These are phyloP conservation scores for Drosophila pruinosa DNA, from an alignment of 1,140 invertebrate genomes.

Conservation along the genomic window DNA sequence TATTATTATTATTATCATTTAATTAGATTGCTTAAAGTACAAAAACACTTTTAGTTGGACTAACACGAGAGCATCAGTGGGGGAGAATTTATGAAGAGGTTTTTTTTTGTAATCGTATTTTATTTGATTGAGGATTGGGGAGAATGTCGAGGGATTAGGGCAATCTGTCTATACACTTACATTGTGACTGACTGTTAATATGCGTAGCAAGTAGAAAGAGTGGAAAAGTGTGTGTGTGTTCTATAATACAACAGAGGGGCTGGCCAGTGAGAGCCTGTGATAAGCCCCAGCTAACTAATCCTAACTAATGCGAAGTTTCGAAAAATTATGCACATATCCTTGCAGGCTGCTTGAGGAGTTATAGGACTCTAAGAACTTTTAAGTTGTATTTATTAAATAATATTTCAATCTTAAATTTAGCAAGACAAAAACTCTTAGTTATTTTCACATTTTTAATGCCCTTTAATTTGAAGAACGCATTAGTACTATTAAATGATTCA, in stretches of 20 bases:
- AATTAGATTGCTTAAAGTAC: slow-evolving; percentile 73
- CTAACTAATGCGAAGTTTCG: slow-evolving; percentile 62
- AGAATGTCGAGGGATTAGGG: background rate
- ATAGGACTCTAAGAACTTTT: too few species aligned
- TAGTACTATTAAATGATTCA: too few species aligned
- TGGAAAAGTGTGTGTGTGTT: slow-evolving; percentile 66
- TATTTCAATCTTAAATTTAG: too few species aligned
- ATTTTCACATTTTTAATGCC: too few species aligned
- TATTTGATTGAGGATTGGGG: background rate
- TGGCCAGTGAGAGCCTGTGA: slow-evolving; percentile 22
- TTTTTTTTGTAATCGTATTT: background rate
- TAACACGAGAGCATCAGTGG: slow-evolving; percentile 69
- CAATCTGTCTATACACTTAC: slow-evolving; percentile 66
- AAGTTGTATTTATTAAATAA: too few species aligned
- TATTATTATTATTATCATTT: slow-evolving; percentile 48
- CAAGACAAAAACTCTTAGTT: too few species aligned
- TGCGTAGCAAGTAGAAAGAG: slow-evolving; percentile 75
- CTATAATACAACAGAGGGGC: slow-evolving; percentile 72
- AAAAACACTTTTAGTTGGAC: slow-evolving; percentile 76
- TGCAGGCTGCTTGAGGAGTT: slow-evolving; percentile 16
- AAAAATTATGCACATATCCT: slow-evolving; percentile 15
- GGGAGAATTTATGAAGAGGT: slow-evolving; percentile 1
- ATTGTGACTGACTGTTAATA: slow-evolving; percentile 48
- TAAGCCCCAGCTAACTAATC: slow-evolving; percentile 54
- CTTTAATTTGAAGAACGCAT: too few species aligned